Evolutionary conservation across 1,140 invertebrate genomes (phyloP), one percentile per base, ranked within the genome.

Genomic region (Oryzaephilus surinamensis): DNA sequence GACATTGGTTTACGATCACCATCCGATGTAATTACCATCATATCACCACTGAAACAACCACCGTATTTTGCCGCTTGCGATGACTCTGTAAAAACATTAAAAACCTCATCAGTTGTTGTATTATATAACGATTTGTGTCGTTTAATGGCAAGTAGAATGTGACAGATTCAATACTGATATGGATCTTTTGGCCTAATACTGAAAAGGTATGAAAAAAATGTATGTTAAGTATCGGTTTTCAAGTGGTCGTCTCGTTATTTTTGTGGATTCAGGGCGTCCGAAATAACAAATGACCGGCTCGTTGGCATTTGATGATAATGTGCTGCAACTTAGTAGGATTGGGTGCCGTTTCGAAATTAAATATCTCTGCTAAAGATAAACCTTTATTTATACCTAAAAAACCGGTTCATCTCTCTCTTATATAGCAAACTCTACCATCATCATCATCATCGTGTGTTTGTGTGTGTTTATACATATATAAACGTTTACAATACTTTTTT

Each of bases 51-150:
- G 65, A 91, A 93, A 54, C 88, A 93, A 5, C 88, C 87, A 15
- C 81, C 83, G 8, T 77, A 74, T 52, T 80, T 81, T n/a, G 71
- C 77, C 1, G 79, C 77, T 43, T 81, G 81, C n/a, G 88, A 88
- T 10, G 90, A 92, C 71, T 96, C 92, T 97, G 78, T 6, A 81
- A 81, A 28, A 41, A 41, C 20, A 28, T 18, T 3, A 27, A 39
- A 39, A 32, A 21, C n/a, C n/a, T n/a, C n/a, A n/a, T n/a, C n/a
- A n/a, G n/a, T n/a, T n/a, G n/a, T n/a, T n/a, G n/a, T n/a, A n/a
- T n/a, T n/a, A n/a, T n/a, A n/a, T n/a, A n/a, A n/a, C n/a, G n/a
- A n/a, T n/a, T n/a, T n/a, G n/a, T n/a, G n/a, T n/a, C n/a, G n/a
- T n/a, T n/a, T n/a, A n/a, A n/a, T n/a, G n/a, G n/a, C n/a, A n/a